phyloP scores from a whole-genome alignment of 2,888 invertebrate species.

The Lysandra coridon region DNA sequence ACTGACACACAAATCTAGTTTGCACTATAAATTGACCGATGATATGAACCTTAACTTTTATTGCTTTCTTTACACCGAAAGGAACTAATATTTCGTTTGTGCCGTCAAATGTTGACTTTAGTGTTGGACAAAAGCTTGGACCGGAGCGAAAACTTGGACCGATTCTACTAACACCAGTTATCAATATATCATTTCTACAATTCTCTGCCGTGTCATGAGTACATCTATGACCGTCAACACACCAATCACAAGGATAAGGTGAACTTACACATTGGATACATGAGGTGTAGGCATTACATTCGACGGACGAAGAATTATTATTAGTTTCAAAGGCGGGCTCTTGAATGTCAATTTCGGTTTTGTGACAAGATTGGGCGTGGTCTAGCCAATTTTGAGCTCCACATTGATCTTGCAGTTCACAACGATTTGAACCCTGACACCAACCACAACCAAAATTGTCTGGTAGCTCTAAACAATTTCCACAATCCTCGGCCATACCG shows the following conservation, averaged over 20 bases:
- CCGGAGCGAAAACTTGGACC: slow-evolving; percentile 97
- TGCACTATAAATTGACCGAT: slow-evolving; percentile 97
- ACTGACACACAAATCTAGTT: slow-evolving; percentile 96
- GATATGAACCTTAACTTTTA: slow-evolving; percentile 96
- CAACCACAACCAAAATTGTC: slow-evolving; percentile 97
- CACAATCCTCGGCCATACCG: slow-evolving; percentile 98
- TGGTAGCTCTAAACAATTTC: slow-evolving; percentile 94
- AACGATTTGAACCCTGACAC: slow-evolving; percentile 95
- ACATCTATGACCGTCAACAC: slow-evolving; percentile 96
- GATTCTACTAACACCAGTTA: slow-evolving; percentile 94
- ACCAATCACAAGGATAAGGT: slow-evolving; percentile 99
- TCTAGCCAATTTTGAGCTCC: slow-evolving; percentile 92
- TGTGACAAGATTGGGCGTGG: slow-evolving; percentile 95
- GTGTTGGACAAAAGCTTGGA: slow-evolving; percentile 96
- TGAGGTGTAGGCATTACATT: slow-evolving; percentile 97
- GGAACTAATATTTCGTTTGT: slow-evolving; percentile 95
- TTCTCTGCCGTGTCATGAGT: slow-evolving; percentile 97
- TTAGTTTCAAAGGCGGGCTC: slow-evolving; percentile 97
- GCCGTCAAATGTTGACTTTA: slow-evolving; percentile 92
- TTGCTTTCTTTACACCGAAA: slow-evolving; percentile 93
- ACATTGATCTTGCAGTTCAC: slow-evolving; percentile 95
- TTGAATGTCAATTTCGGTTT: slow-evolving; percentile 88
- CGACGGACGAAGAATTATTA: slow-evolving; percentile 98
- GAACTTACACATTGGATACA: slow-evolving; percentile 99
- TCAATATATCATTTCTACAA: slow-evolving; percentile 95